A percentile compares a stretch with the other conserved stretches of the same genome.
These are phyloP conservation scores for Ambastaia sidthimunki DNA, from an alignment of 2,797 vertebrate genomes.

Conservation along the genomic window DNA sequence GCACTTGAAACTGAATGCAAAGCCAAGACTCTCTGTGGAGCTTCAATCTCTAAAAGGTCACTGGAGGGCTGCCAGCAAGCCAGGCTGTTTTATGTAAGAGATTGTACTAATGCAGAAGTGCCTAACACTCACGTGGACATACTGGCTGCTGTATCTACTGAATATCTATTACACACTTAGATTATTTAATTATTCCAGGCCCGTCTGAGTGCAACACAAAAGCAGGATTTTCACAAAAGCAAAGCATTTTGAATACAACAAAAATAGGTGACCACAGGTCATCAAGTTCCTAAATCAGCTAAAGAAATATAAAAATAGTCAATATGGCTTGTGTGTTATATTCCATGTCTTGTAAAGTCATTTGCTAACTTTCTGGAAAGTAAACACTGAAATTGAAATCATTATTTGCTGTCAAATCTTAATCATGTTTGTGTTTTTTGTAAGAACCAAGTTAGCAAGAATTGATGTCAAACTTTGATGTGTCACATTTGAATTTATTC, in stretches of 20 bases:
- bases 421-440: no score
- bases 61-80: slow-evolving; percentile 50
- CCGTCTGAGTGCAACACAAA: background rate
- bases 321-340: no score
- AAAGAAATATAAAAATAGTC: no score
- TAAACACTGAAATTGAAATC: background rate
- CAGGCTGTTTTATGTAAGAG: slow-evolving; percentile 56
- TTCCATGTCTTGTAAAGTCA: background rate
- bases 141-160: background rate
- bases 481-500: no score
- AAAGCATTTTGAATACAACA: no score
- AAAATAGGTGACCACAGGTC: no score
- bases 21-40: slow-evolving; percentile 41
- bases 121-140: slow-evolving; percentile 41
- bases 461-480: no score
- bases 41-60: slow-evolving; percentile 59
- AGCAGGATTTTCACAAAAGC: no score
- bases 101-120: slow-evolving; percentile 48
- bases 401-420: background rate
- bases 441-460: no score
- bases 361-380: background rate
- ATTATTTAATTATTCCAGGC: background rate
- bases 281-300: no score
- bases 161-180: background rate
- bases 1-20: slow-evolving; percentile 18